phyloP scores from a whole-genome alignment of 2,113 vertebrate genomes.

The Echinops telfairi region DNA sequence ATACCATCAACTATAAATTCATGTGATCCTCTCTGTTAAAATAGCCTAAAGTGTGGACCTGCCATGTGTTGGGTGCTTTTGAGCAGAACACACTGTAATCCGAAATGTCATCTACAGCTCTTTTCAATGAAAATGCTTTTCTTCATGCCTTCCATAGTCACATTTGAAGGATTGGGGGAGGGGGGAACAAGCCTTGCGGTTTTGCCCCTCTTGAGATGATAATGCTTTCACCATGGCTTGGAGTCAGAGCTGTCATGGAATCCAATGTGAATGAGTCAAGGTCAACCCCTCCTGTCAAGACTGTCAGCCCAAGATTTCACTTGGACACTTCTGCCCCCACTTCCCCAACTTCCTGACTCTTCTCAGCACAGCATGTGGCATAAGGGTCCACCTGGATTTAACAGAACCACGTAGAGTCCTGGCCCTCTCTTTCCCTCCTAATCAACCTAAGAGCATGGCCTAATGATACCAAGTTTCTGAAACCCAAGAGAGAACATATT shows the following conservation, averaged over 20 bases:
- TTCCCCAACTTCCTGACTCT: neutral
- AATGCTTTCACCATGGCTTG: conserved; percentile 58
- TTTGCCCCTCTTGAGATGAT: conserved; percentile 53
- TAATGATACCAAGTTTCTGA: no score
- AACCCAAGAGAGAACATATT: no score
- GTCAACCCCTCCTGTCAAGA: conserved; percentile 1
- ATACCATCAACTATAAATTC: no score
- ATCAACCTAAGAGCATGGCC: no score
- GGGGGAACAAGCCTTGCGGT: neutral
- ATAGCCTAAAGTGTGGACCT: neutral
- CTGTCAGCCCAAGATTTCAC: neutral
- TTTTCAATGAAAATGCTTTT: conserved; percentile 24
- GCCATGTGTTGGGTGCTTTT: neutral
- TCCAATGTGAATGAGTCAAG: conserved; percentile 58
- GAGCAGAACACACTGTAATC: neutral
- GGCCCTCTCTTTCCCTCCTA: no score
- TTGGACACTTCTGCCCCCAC: neutral
- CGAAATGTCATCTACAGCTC: conserved; percentile 24
- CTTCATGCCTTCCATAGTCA: conserved; percentile 13
- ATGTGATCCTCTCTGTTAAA: no score
- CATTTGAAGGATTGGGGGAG: neutral
- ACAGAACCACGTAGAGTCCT: neutral
- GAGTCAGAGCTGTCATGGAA: neutral
- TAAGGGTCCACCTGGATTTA: neutral
- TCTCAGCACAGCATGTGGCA: conserved; percentile 8